A percentile compares a stretch with the other conserved stretches of the same genome.
Conservation (phyloP, 2,888 invertebrate genomes). For the Sesamia inferens region DNA sequence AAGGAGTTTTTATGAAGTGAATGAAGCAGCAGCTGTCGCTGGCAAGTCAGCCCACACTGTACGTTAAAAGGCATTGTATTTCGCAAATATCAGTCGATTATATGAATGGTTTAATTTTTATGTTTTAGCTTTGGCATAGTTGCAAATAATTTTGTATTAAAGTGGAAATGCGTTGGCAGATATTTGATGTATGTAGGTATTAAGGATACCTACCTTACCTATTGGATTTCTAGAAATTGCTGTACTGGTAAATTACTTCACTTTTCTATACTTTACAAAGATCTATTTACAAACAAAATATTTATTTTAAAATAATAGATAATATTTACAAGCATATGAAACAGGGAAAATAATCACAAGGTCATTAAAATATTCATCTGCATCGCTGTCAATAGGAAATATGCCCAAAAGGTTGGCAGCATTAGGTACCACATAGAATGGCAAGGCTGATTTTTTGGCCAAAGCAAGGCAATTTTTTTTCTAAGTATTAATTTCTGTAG, state of each 20-base stretch:
- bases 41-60: constrained; percentile 67
- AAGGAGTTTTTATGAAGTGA: constrained; percentile 63
- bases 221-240: constrained; percentile 6
- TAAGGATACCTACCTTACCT: not conserved
- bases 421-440: too few species aligned
- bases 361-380: too few species aligned
- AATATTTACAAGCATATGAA: too few species aligned
- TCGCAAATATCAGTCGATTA: constrained; percentile 62
- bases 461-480: too few species aligned
- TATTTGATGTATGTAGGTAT: not conserved
- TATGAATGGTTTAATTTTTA: constrained; percentile 55
- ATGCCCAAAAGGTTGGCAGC: too few species aligned
- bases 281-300: too few species aligned
- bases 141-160: constrained; percentile 35
- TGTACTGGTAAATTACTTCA: not conserved
- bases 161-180: constrained; percentile 39
- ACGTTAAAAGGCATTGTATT: constrained; percentile 66
- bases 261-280: too few species aligned
- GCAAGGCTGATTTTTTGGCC: too few species aligned
- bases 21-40: constrained; percentile 75
- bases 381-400: too few species aligned
- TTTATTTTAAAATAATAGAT: too few species aligned
- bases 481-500: too few species aligned
- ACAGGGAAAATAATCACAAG: too few species aligned
- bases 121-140: constrained; percentile 43